Conservation (phyloP, 2,113 vertebrate genomes). For the Pristiophorus japonicus region DNA sequence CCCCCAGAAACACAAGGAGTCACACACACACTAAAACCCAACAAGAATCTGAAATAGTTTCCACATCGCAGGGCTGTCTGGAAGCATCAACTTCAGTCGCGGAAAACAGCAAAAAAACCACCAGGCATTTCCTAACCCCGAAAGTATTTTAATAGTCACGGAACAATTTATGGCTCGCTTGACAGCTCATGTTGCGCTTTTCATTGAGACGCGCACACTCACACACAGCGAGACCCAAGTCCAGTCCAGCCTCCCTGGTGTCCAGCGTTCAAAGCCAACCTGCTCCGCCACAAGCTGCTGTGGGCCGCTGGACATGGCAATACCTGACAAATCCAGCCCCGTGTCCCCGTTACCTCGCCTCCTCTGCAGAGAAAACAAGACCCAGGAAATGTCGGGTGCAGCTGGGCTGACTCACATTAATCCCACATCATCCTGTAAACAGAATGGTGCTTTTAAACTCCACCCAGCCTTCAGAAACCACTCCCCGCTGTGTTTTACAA, state of each 20-base stretch:
- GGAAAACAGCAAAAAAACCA: not conserved
- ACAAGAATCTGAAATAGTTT: not conserved
- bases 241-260: not conserved
- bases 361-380: not conserved
- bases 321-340: not conserved
- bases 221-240: not conserved
- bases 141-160: not conserved
- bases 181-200: not conserved
- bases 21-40: not conserved
- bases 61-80: not conserved
- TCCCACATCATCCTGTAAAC: not conserved
- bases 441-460: constrained; percentile 3
- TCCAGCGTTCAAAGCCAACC: not conserved
- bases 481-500: not conserved
- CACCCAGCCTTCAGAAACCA: not conserved
- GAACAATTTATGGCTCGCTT: not conserved
- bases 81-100: constrained; percentile 9
- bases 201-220: not conserved
- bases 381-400: not conserved
- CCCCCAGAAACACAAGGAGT: too few species aligned
- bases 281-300: not conserved
- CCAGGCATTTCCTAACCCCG: not conserved
- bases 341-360: not conserved
- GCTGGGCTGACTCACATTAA: constrained; percentile 21
- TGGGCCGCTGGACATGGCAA: not conserved